These are phyloP conservation scores for Tinamus major DNA, from an alignment of 2,797 vertebrate species.

Conservation along the genomic window DNA sequence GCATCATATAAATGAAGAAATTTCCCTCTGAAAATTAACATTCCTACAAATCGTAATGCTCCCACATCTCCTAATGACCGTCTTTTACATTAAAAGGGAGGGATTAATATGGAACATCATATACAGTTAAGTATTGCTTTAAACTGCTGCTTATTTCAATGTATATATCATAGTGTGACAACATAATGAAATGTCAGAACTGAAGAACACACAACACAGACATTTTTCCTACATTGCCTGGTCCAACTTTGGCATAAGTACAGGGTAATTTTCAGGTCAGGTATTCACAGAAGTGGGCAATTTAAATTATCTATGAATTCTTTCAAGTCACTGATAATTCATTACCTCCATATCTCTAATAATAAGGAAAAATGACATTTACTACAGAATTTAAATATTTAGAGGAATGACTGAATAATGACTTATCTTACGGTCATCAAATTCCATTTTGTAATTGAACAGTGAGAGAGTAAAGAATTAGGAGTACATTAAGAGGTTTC, in stretches of 20 bases:
- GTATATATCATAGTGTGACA: constrained; percentile 23
- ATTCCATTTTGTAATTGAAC: constrained; percentile 63
- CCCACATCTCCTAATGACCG: not conserved
- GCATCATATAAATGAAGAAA: not conserved
- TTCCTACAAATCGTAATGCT: not conserved
- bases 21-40: not conserved
- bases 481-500: not conserved
- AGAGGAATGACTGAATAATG: constrained; percentile 63
- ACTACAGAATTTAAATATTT: constrained; percentile 76
- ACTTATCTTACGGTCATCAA: constrained; percentile 46
- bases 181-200: constrained; percentile 33
- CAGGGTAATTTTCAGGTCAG: constrained; percentile 51
- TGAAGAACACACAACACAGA: constrained; percentile 35
- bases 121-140: not conserved
- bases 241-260: constrained; percentile 41
- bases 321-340: constrained; percentile 62
- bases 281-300: constrained; percentile 48
- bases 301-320: constrained; percentile 75
- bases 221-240: not conserved
- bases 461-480: constrained; percentile 20
- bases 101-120: not conserved
- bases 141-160: not conserved
- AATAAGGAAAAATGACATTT: constrained; percentile 69
- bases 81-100: not conserved
- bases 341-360: constrained; percentile 56